Base-by-base conservation (phyloP, 1,140 invertebrate genomes). In the Scylla paramamosain region DNA sequence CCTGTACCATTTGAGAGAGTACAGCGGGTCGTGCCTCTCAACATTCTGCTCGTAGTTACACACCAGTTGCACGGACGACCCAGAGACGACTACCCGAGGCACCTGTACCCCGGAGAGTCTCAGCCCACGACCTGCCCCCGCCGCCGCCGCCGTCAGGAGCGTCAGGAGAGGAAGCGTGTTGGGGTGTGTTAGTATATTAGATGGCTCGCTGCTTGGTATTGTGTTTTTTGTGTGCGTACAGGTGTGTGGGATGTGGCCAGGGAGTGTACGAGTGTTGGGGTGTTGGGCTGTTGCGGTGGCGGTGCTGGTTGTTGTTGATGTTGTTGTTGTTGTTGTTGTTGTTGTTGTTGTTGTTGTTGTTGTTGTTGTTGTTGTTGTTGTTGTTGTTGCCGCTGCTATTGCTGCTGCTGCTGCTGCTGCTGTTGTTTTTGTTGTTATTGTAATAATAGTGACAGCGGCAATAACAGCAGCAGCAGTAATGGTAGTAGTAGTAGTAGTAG, bases 1-100 rank as follows among this genome's bases (percentile, higher is more conserved):
- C 16, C 89, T 12, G 46, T 91, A 91, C 89, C 89, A 91, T 25
- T 91, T 91, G 8, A 91, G 12, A 10, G 89, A 91, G 28, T 91
- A 91, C 12, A 91, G 14, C 3, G 89, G 45, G 39, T 91, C 89
- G 45, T 28, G 31, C 46, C 89, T 46, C 89, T 91, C 89, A 7
- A 20, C 46, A 29, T 25, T 91, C 45, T 91, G 89, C 32, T 91
- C 89, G 46, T 91, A 91, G 45, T 91, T 52, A 48, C 89, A 91
- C 12, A 91, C 46, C 89, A 91, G 89, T 45, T 91, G 89, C 4
- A 91, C 89, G 4, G 89, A 46, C 32, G 89, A 91, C 32, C 89
- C 89, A 0, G 89, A 91, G 89, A 48, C 46, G 89, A 91, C 89
- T 45, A 91, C 89, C 28, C 89, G 89, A 52, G 89, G 89, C 45